phyloP scores from a whole-genome alignment of 2,888 invertebrate genomes.

The Lepidonotus clava region DNA sequence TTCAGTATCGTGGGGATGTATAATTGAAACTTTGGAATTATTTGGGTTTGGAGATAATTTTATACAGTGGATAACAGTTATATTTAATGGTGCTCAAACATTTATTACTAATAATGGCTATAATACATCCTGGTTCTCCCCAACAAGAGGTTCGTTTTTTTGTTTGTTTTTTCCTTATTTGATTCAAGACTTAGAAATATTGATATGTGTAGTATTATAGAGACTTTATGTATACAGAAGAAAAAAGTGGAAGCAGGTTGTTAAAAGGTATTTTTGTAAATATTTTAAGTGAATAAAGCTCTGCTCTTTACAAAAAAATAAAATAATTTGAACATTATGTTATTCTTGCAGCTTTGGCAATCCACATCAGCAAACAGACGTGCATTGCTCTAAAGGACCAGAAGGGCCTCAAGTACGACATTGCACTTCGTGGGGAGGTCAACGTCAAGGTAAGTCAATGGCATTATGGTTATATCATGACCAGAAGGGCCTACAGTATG shows the following conservation, averaged over 20 bases:
- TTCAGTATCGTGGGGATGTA: no score
- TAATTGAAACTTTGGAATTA: no score
- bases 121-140: no score
- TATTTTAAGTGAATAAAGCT: neutral
- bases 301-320: no score
- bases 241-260: neutral
- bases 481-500: neutral
- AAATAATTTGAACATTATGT: neutral
- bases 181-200: neutral
- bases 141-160: neutral
- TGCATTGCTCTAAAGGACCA: constrained; percentile 58
- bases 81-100: no score
- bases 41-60: no score
- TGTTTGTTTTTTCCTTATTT: neutral
- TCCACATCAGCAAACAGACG: constrained; percentile 63
- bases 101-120: no score
- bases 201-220: neutral
- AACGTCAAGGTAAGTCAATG: constrained; percentile 60
- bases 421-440: constrained; percentile 63
- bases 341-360: constrained; percentile 61
- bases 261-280: neutral
- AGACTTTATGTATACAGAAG: neutral
- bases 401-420: constrained; percentile 53
- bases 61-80: no score
- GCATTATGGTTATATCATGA: neutral